Base-by-base conservation (phyloP, 2,888 invertebrate species). In the Candidula unifasciata region DNA sequence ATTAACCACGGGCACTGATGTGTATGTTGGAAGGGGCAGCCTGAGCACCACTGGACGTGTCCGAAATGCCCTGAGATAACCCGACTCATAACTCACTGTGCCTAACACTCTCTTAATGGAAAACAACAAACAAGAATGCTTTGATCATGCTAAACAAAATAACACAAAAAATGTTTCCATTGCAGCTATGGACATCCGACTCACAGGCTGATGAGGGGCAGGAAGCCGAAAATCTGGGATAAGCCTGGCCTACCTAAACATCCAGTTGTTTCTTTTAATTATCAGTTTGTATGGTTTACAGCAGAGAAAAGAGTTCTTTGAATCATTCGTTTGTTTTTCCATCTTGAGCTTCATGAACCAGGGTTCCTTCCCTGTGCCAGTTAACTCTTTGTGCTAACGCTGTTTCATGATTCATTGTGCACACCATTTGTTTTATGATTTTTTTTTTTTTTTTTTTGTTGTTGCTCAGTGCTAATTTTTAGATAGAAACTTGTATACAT, bases 191-290 rank as follows among this genome's bases (percentile, higher is more conserved):
- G 95, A 94, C 94, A 82, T 94, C 94, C 80, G 94, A 95, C 88
- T 93, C 94, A 68, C 94, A 94, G 87, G 97, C 97, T 94, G 98
- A 98, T 94, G 97, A 97, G 93, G 95, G 96, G 96, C 94, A 87
- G 60, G 85, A 87, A 33, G 37, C 60, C 33, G 87, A 89, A 60
- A 81, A 87, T n/a, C 84, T 86, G 83, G 86, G 86, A 86, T 83
- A 71, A 27, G 79, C 74, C 64, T n/a, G 73, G 64, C 82, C 74
- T 3, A 18, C 18, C 10, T 30, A 57, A 57, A 33, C 27, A 57
- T 74, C 33, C 57, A 71, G 24, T 21, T 27, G 30, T 82, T 82
- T 82, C 60, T 74, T 82, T 64, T 74, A 60, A 73, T 82, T 82
- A 82, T 73, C 57, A 82, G 57, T 77, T 77, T 13, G 30, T 16